Evolutionary conservation across 2,113 vertebrate species (phyloP).

Genomic region (Varanus komodoensis): DNA sequence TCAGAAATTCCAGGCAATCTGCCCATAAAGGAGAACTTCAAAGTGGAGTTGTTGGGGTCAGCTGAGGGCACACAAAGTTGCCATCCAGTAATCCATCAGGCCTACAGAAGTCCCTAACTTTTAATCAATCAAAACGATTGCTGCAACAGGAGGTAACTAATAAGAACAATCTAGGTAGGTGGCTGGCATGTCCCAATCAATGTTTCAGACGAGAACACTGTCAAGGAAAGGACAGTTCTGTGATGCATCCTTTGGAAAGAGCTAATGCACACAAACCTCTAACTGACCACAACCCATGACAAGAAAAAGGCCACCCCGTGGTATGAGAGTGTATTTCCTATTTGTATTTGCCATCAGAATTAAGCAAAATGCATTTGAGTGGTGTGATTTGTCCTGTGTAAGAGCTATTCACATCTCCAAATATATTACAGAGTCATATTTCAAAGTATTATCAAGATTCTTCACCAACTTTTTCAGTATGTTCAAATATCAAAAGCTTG

Average conservation of each 20-base stretch:
- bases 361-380: background rate
- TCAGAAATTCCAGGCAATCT: background rate
- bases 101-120: conserved; percentile 30
- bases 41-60: background rate
- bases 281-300: background rate
- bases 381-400: background rate
- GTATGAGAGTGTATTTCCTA: background rate
- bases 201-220: conserved; percentile 6
- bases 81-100: conserved; percentile 15
- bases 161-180: conserved; percentile 5
- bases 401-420: background rate
- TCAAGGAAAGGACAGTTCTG: background rate
- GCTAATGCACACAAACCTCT: background rate
- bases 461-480: background rate
- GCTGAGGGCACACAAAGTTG: background rate
- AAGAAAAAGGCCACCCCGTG: background rate
- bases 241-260: background rate
- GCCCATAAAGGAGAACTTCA: background rate
- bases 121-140: conserved; percentile 43
- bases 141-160: conserved; percentile 20
- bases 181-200: background rate
- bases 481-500: background rate
- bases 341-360: background rate
- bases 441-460: background rate
- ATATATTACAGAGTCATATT: background rate